Evolutionary conservation across 2,888 invertebrate genomes (phyloP).

Genomic region (Xestia c-nigrum): DNA sequence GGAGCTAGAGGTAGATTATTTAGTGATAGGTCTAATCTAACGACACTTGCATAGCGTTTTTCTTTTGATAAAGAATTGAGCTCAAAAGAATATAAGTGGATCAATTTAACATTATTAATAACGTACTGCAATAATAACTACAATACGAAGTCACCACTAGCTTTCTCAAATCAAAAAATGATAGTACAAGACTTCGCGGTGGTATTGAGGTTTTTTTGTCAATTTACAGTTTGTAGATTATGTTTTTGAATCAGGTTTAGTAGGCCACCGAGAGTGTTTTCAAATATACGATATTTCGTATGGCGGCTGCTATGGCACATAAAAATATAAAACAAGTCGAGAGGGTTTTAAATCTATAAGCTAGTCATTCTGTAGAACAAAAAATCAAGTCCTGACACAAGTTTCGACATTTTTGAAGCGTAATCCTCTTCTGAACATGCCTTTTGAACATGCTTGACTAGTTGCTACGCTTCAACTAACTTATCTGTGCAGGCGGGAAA

Average conservation of each 20-base stretch:
- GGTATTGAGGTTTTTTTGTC: background rate
- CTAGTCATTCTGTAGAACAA: background rate
- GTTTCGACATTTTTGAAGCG: background rate
- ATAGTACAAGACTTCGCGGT: background rate
- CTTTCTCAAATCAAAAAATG: background rate
- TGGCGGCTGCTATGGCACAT: too few relatives aligned
- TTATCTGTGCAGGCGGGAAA: background rate
- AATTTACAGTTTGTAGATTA: background rate
- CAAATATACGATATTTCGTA: background rate
- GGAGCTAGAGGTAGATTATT: constrained; percentile 14
- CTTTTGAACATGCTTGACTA: background rate
- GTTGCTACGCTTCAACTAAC: background rate
- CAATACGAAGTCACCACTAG: background rate
- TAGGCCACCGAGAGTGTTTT: background rate
- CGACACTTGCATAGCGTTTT: background rate
- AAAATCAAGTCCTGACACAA: background rate
- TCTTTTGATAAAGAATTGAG: background rate
- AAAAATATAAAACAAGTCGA: background rate
- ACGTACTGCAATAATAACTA: background rate
- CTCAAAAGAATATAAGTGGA: background rate
- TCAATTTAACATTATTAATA: background rate
- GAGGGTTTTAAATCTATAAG: background rate
- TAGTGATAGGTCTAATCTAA: constrained; percentile 7
- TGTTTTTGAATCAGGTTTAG: background rate
- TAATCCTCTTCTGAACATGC: constrained; percentile 5